These are phyloP conservation scores for Drosophila gaucha DNA, from an alignment of 2,888 invertebrate species.

Conservation along the genomic window DNA sequence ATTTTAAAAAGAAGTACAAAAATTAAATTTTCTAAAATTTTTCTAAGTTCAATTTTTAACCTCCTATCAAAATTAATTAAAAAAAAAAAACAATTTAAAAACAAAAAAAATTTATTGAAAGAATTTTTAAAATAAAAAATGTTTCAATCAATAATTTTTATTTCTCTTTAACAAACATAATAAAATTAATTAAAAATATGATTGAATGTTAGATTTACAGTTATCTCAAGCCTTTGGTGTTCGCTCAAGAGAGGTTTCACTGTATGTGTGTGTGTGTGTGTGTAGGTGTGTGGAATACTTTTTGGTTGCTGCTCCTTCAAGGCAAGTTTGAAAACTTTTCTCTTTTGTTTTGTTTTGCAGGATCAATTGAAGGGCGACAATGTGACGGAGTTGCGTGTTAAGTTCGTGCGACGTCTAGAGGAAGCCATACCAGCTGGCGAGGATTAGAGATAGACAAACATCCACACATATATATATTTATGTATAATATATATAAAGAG, in stretches of 20 bases:
- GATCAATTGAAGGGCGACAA: conserved; percentile 98
- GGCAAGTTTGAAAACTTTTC: conserved; percentile 12
- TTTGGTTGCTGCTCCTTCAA: conserved; percentile 36
- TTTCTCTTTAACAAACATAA: not conserved
- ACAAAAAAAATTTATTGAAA: too few relatives aligned
- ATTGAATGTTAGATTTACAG: conserved; percentile 1
- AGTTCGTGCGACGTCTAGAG: conserved; percentile 97
- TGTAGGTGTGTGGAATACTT: conserved; percentile 55
- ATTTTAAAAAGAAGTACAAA: not conserved
- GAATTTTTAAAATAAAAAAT: too few relatives aligned
- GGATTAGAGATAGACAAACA: conserved; percentile 87
- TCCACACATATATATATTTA: conserved; percentile 21
- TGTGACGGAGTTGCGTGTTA: conserved; percentile 96
- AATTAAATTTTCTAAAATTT: not conserved
- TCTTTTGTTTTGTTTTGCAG: conserved; percentile 84
- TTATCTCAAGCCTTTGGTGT: conserved; percentile 3
- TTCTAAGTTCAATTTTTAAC: too few relatives aligned
- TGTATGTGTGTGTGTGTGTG: conserved; percentile 14
- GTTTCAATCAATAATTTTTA: not conserved
- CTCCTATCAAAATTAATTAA: too few relatives aligned
- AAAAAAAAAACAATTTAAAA: too few relatives aligned
- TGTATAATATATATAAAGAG: conserved; percentile 12
- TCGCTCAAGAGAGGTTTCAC: conserved; percentile 17
- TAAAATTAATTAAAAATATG: not conserved
- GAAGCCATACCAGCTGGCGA: conserved; percentile 99